Base-by-base conservation (phyloP, 2,113 vertebrate species). In the Vulpes vulpes region DNA sequence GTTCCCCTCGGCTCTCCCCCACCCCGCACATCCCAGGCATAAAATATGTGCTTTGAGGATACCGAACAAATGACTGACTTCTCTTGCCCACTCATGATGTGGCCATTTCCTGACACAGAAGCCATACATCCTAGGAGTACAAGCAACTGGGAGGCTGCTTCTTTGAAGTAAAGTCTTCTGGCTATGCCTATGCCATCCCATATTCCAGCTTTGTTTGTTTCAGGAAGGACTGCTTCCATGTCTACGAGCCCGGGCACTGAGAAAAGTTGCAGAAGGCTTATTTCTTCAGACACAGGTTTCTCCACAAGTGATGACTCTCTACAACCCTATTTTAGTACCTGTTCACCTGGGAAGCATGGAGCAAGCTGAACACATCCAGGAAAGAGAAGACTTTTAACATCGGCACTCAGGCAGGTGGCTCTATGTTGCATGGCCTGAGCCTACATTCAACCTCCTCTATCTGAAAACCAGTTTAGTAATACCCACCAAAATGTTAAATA, bases 241-340 rank as follows among this genome's bases (percentile, higher is more conserved):
- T n/a, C 49, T 25, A 6, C 20, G 11, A 6, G 1, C 27, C 35
- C n/a, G 16, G 81, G 9, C 5, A 19, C 76, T 22, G 23, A 20
- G 11, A 8, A 30, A 64, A n/a, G 8, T 10, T 1, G 3, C 3
- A 69, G 59, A 60, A 78, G 25, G 0, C 3, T 85, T 96, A 93
- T 43, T 69, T 96, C 38, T n/a, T 74, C 32, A 84, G 25, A 91
- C 67, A 95, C 43, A 97, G 35, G 7, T 9, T 64, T 82, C 94
- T 95, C 95, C 97, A 96, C 15, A 96, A 81, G 60, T 9, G 2
- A 3, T 91, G n/a, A 3, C 14, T n/a, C 8, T 74, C 35, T 17
- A 84, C 64, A 92, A 78, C 2, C 25, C 4, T 38, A n/a, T 51
- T 94, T 95, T 84, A 82, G 65, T n/a, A n/a, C 65, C 65, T 69